A percentile compares a stretch with the other conserved stretches of the same genome.
Conservation (phyloP, 1,140 invertebrate species). For the Bombus difficillimus region DNA sequence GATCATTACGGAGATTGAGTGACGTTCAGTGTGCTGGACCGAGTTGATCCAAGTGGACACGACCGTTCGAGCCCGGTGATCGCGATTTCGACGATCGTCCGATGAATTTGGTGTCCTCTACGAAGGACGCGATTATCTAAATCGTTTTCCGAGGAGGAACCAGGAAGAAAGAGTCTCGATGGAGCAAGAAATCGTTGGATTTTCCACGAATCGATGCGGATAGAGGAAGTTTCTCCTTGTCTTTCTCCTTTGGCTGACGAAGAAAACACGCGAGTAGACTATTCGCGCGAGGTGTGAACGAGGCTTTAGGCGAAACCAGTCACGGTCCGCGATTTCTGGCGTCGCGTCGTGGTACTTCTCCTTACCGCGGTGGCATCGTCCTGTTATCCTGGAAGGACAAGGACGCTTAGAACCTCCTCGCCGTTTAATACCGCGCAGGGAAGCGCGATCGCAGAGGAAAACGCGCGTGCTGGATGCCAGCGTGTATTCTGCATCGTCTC, state of each 20-base stretch:
- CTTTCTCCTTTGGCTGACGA: background rate
- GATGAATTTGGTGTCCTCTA: background rate
- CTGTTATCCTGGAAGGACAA: slow-evolving; percentile 46
- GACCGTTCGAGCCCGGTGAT: background rate
- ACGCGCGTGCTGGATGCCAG: slow-evolving; percentile 38
- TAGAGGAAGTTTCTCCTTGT: background rate
- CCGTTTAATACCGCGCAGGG: background rate
- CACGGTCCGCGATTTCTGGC: slow-evolving; percentile 47
- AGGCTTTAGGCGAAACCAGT: slow-evolving; percentile 50
- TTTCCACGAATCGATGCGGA: background rate
- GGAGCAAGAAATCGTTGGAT: background rate
- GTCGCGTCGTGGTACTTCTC: slow-evolving; percentile 15
- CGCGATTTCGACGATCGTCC: background rate
- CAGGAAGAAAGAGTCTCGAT: too few relatives aligned
- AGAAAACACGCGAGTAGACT: background rate
- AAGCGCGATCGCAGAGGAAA: slow-evolving; percentile 19
- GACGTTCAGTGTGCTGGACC: slow-evolving; percentile 34
- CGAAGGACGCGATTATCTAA: background rate
- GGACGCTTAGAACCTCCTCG: slow-evolving; percentile 1
- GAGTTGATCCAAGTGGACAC: slow-evolving; percentile 30
- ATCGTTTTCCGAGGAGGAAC: background rate
- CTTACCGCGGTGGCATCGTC: slow-evolving; percentile 17
- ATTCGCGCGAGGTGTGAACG: slow-evolving; percentile 29
- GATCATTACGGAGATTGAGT: slow-evolving; percentile 33
- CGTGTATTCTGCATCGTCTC: slow-evolving; percentile 46